Conservation (phyloP, 1,140 invertebrate species). For the Probaryconus sp. region DNA sequence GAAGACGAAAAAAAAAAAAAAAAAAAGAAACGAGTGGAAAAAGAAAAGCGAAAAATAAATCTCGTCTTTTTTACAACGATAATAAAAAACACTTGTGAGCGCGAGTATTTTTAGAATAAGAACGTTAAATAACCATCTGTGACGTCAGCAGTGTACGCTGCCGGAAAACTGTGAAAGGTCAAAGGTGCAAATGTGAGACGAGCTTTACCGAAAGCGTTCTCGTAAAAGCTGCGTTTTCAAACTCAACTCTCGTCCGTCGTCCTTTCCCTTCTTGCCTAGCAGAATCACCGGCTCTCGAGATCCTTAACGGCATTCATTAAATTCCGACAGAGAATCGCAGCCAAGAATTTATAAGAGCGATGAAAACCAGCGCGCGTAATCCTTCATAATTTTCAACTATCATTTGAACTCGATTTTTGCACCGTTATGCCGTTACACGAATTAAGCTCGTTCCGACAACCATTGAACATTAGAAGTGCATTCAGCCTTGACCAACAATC, state of each 20-base stretch:
- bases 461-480: no score
- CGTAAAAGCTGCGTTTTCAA: slow-evolving; percentile 11
- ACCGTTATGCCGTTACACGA: slow-evolving; percentile 3
- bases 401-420: neutral
- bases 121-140: slow-evolving; percentile 44
- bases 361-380: slow-evolving; percentile 1
- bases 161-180: slow-evolving; percentile 56
- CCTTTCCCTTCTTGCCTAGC: neutral
- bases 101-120: slow-evolving; percentile 36
- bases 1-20: neutral
- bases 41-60: slow-evolving; percentile 35
- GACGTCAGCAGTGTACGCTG: slow-evolving; percentile 28
- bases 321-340: slow-evolving; percentile 4
- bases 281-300: neutral
- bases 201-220: slow-evolving; percentile 16
- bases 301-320: slow-evolving; percentile 8
- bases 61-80: slow-evolving; percentile 34
- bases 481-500: no score
- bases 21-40: slow-evolving; percentile 1
- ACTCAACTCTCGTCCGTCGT: slow-evolving; percentile 1
- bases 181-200: slow-evolving; percentile 52
- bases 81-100: slow-evolving; percentile 40
- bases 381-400: slow-evolving; percentile 8
- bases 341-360: slow-evolving; percentile 13
- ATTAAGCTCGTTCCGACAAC: slow-evolving; percentile 7